Base-by-base conservation (phyloP, 2,797 vertebrate species). In the Erpetoichthys calabaricus region DNA sequence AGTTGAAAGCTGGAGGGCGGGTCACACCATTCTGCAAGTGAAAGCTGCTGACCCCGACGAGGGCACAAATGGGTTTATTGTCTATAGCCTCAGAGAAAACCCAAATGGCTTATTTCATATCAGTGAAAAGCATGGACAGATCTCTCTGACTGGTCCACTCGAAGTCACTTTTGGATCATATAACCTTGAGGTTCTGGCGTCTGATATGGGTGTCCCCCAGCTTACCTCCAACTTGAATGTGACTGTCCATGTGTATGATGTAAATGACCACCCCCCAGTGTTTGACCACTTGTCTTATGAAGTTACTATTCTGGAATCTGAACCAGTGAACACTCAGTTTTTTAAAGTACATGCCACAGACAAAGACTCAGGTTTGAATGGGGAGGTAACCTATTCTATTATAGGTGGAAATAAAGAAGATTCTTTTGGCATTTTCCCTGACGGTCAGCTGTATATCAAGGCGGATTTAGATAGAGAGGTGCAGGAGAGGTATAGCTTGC, bases 221-320 rank as follows among this genome's bases (percentile, higher is more conserved):
- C 87, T 79, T 53, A 86, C 86, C 41, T 93, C 94, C 57, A 86
- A 73, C 56, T 82, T 98, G 50, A 73, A 94, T 60, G 74, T 99
- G 71, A 92, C 91, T 0, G 65, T 99, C 57, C 91, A 90, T 2
- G 94, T 99, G 8, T 94, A 97, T 1, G 95, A 97, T 25, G 93
- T 98, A 52, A 99, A 99, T 5, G 95, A 99, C 72, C 94, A 99
- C 67, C 75, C 90, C 0, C 96, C 96, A 0, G 81, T 92, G 53
- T 99, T 99, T 25, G 91, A 97, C 61, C 95, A 98, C 68, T 89
- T 96, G 45, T 98, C 95, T 0, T 98, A 99, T 44, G 94, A 98
- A 78, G 86, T 96, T 59, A 81, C 89, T 41, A 92, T 99, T 62
- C 71, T 83, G 49, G 95, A 99, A 73, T 88, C 91, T 0, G 92